Evolutionary conservation across 2,113 vertebrate species (phyloP).

Genomic region (Pelvicachromis taeniatus): DNA sequence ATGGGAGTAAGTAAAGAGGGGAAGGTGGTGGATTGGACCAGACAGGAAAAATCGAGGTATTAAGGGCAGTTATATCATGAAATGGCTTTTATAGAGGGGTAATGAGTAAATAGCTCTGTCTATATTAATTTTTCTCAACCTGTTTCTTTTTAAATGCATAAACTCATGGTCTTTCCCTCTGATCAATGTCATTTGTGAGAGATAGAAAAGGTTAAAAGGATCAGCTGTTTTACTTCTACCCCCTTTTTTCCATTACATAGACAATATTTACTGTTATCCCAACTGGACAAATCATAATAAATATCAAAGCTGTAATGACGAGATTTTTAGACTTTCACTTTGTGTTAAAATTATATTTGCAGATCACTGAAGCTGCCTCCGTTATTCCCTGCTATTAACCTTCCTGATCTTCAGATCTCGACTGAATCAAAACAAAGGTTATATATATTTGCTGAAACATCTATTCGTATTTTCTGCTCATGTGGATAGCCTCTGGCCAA

Average conservation of each 20-base stretch:
- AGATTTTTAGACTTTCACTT: constrained; percentile 49
- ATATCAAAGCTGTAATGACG: constrained; percentile 42
- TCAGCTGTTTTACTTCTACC: constrained; percentile 41
- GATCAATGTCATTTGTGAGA: constrained; percentile 47
- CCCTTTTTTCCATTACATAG: constrained; percentile 29
- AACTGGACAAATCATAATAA: constrained; percentile 20
- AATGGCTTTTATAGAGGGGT: constrained; percentile 11
- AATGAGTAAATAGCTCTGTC: constrained; percentile 64
- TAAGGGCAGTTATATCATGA: constrained; percentile 12
- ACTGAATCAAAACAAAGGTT: constrained; percentile 36
- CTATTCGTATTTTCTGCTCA: neutral
- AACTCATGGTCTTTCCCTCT: constrained; percentile 38
- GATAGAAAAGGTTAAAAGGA: constrained; percentile 63
- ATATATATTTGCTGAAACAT: neutral
- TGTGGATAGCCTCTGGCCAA: neutral
- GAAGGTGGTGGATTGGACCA: constrained; percentile 12
- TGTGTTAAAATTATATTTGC: constrained; percentile 28
- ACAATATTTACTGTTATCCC: constrained; percentile 17
- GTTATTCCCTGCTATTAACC: constrained; percentile 28
- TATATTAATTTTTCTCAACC: constrained; percentile 46
- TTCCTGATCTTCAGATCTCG: constrained; percentile 20
- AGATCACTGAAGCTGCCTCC: constrained; percentile 13
- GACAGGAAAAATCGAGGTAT: constrained; percentile 32
- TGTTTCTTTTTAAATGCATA: constrained; percentile 33
- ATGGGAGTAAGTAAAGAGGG: neutral